Conservation (phyloP, 2,113 vertebrate species). For the Callipepla squamata region DNA sequence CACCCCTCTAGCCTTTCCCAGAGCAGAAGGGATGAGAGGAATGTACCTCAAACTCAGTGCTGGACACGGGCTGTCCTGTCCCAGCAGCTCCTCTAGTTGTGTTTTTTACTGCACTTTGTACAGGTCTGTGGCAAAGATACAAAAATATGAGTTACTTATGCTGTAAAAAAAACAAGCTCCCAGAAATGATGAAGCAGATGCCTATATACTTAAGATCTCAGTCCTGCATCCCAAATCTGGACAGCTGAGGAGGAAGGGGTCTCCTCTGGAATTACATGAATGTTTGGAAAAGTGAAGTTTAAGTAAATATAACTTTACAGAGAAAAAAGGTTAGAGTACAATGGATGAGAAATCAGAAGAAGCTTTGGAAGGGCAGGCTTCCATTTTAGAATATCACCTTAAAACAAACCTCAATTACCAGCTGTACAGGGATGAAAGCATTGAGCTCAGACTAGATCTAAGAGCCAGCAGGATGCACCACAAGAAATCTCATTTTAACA, state of each 20-base stretch:
- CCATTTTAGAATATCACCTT: not conserved
- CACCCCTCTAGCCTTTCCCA: not conserved
- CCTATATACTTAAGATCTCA: not conserved
- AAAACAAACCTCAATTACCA: not conserved
- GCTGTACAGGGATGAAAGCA: not conserved
- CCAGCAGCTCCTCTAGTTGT: not conserved
- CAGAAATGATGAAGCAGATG: not conserved
- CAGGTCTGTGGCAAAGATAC: not conserved
- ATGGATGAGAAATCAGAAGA: not conserved
- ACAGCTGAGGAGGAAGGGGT: too few relatives aligned
- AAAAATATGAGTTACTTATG: not conserved
- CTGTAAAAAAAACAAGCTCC: not conserved
- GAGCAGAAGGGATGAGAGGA: not conserved
- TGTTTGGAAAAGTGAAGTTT: not conserved
- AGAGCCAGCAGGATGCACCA: rapidly evolving
- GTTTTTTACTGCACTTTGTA: rapidly evolving
- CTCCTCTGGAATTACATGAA: not conserved
- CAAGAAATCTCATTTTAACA: not conserved
- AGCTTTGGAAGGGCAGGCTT: not conserved
- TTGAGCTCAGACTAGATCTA: rapidly evolving
- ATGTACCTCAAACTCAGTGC: rapidly evolving
- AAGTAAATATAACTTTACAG: not conserved
- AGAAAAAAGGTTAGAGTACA: not conserved
- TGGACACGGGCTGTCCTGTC: rapidly evolving
- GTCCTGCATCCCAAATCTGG: rapidly evolving